Conservation (phyloP, 2,888 invertebrate species). For the Spialia ferax region DNA sequence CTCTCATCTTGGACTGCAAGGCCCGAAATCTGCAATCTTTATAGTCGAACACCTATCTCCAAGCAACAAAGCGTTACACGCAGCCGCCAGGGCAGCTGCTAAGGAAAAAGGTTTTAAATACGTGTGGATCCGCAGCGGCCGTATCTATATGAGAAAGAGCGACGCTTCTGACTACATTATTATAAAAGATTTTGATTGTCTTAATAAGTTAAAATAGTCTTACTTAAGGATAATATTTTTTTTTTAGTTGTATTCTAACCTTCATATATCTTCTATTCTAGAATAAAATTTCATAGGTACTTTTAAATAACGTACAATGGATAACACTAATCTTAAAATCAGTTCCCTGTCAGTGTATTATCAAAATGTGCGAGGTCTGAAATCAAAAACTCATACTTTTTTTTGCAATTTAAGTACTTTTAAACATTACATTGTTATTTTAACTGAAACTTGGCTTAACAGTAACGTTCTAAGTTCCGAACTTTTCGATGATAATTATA, state of each 20-base stretch:
- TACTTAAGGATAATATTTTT: no score
- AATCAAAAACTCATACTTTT: constrained; percentile 30
- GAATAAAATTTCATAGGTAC: no score
- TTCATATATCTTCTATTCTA: no score
- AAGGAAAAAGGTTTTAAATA: constrained; percentile 18
- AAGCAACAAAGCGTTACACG: constrained; percentile 19
- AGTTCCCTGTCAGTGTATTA: constrained; percentile 21
- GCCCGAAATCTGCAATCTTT: constrained; percentile 39
- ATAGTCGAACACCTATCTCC: constrained; percentile 13
- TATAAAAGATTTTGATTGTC: constrained; percentile 10
- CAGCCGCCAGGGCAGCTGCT: constrained; percentile 15
- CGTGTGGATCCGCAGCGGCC: constrained; percentile 17
- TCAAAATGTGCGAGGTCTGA: constrained; percentile 32
- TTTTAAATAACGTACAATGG: no score
- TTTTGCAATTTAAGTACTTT: constrained; percentile 22
- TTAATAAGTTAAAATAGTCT: not conserved
- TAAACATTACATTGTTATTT: constrained; percentile 28
- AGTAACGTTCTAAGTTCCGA: constrained; percentile 25
- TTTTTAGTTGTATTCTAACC: no score
- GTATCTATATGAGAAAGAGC: constrained; percentile 23
- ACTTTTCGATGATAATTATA: constrained; percentile 37
- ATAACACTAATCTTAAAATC: no score
- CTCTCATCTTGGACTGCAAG: constrained; percentile 42
- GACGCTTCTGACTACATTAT: constrained; percentile 23
- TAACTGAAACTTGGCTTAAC: constrained; percentile 37